A percentile compares a stretch with the other conserved stretches of the same genome.
phyloP scores from a whole-genome alignment of 2,113 vertebrate species.

The Agapornis roseicollis region DNA sequence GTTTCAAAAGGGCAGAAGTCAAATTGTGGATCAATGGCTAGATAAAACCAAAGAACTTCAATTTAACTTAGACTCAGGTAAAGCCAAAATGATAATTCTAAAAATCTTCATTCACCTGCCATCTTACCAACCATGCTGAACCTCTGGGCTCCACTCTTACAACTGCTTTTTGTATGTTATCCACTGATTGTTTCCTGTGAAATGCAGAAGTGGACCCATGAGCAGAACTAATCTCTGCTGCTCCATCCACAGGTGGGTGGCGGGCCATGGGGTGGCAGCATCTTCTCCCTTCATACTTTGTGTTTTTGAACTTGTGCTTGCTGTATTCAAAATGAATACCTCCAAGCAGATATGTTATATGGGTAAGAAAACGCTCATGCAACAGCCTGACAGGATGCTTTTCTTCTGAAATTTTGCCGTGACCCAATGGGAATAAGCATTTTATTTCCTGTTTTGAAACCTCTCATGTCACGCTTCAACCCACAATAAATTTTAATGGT shows the following conservation, averaged over 20 bases:
- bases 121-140: neutral
- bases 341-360: rapidly evolving
- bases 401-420: neutral
- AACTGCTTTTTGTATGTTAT: neutral
- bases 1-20: neutral
- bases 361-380: neutral
- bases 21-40: neutral
- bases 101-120: neutral
- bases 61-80: neutral
- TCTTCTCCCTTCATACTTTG: neutral
- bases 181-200: neutral
- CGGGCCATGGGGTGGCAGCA: neutral
- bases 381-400: neutral
- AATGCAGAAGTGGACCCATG: neutral
- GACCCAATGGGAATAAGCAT: neutral
- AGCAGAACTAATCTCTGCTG: neutral
- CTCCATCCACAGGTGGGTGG: neutral
- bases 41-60: neutral
- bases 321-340: neutral
- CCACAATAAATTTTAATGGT: neutral
- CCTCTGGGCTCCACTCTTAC: neutral
- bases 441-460: neutral
- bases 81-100: neutral
- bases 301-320: neutral
- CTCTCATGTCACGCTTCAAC: neutral